phyloP scores from a whole-genome alignment of 2,888 invertebrate species.

The Polyploca ridens region DNA sequence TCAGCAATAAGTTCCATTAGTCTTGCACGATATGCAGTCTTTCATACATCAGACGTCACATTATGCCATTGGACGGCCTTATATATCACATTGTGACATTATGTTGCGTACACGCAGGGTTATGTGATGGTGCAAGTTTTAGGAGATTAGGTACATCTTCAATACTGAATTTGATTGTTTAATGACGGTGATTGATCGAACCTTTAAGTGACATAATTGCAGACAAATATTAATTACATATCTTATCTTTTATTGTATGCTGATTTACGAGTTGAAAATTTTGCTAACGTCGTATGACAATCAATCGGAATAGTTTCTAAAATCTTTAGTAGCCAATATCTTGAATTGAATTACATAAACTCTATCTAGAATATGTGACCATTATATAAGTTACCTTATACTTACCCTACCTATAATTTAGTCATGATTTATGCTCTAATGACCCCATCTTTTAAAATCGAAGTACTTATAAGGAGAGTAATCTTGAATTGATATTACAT shows the following conservation, averaged over 20 bases:
- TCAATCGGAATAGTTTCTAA: not conserved
- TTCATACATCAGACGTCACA: conserved; percentile 35
- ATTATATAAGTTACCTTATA: too few species aligned
- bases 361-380: not conserved
- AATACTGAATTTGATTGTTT: not conserved
- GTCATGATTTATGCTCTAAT: too few species aligned
- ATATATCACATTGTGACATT: conserved; percentile 26
- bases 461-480: too few species aligned
- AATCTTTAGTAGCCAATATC: not conserved
- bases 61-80: conserved; percentile 29
- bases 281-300: not conserved
- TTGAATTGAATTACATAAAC: too few species aligned
- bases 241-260: not conserved
- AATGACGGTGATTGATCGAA: not conserved
- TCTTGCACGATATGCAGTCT: conserved; percentile 45
- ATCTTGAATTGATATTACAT: too few species aligned
- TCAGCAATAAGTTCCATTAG: conserved; percentile 44
- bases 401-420: too few species aligned
- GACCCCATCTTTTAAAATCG: too few species aligned
- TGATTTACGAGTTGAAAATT: not conserved
- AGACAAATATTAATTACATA: not conserved
- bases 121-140: conserved; percentile 28
- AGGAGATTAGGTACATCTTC: not conserved
- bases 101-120: conserved; percentile 35
- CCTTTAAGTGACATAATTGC: too few species aligned